phyloP scores from a whole-genome alignment of 2,113 vertebrate genomes.

The Ciconia maguari region DNA sequence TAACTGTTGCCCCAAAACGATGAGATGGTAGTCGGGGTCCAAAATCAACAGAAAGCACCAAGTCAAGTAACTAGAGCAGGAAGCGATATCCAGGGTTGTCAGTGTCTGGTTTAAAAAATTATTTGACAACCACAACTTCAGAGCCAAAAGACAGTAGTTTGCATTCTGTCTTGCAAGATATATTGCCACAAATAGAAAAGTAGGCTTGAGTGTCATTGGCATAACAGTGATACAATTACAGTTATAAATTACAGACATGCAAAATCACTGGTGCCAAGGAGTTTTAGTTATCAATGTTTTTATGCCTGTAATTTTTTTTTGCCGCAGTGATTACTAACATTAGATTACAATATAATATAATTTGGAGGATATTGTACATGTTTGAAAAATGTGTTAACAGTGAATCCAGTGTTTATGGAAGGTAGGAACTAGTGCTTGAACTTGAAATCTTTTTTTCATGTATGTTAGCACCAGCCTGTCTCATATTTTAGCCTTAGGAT shows the following conservation, averaged over 20 bases:
- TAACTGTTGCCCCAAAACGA: background rate
- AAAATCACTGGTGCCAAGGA: background rate
- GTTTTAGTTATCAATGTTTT: background rate
- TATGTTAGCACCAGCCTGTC: background rate
- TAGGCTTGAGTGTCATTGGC: background rate
- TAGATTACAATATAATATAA: background rate
- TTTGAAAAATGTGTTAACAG: background rate
- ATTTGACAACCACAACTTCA: background rate
- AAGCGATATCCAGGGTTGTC: background rate
- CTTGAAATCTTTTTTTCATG: background rate
- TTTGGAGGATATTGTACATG: background rate
- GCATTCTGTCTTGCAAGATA: conserved; percentile 9
- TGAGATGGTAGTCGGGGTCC: background rate
- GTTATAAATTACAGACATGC: background rate
- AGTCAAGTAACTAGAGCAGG: background rate
- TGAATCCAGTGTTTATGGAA: background rate
- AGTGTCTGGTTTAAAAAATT: background rate
- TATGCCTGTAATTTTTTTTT: background rate
- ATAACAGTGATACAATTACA: background rate
- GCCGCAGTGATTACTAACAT: background rate
- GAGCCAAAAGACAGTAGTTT: background rate
- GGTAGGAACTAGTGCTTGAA: background rate
- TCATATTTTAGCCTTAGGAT: background rate
- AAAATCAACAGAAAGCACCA: background rate
- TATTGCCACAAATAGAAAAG: background rate